Conservation (phyloP, 2,113 vertebrate genomes). For the Labeo rohita region DNA sequence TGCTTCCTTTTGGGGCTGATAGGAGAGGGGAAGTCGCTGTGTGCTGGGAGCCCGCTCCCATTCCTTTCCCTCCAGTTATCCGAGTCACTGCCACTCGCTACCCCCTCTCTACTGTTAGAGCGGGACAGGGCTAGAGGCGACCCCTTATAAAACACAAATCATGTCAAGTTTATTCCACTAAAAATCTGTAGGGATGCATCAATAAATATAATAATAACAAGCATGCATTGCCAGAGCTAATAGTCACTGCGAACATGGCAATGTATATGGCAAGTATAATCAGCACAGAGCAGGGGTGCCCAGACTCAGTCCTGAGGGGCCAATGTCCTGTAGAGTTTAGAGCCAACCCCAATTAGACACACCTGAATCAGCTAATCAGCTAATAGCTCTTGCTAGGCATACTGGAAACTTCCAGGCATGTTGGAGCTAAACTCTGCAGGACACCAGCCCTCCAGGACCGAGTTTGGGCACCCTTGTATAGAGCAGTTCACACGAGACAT, state of each 20-base stretch:
- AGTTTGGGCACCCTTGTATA: too few relatives aligned
- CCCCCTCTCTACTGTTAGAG: slow-evolving; percentile 89
- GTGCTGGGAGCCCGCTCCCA: slow-evolving; percentile 80
- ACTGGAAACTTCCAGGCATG: too few relatives aligned
- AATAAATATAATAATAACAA: background rate
- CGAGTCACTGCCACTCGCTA: slow-evolving; percentile 90
- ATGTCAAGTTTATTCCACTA: background rate
- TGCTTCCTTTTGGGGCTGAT: slow-evolving; percentile 94
- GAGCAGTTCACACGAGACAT: background rate
- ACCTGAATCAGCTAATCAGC: too few relatives aligned
- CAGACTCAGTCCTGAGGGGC: too few relatives aligned
- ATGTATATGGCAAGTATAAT: background rate
- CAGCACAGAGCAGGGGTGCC: too few relatives aligned
- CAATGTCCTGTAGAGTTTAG: too few relatives aligned
- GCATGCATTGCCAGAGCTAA: background rate
- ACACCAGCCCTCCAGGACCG: too few relatives aligned
- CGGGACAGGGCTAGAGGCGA: slow-evolving; percentile 89
- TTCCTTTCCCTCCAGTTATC: slow-evolving; percentile 96
- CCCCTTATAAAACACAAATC: slow-evolving; percentile 72
- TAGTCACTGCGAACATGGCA: background rate
- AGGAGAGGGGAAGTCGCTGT: slow-evolving; percentile 84
- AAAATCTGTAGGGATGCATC: background rate
- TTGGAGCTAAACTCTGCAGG: too few relatives aligned
- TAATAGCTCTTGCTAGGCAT: too few relatives aligned
- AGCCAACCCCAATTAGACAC: too few relatives aligned